Evolutionary conservation across 2,888 invertebrate species (phyloP).

Genomic region (Perithous albicinctus): DNA sequence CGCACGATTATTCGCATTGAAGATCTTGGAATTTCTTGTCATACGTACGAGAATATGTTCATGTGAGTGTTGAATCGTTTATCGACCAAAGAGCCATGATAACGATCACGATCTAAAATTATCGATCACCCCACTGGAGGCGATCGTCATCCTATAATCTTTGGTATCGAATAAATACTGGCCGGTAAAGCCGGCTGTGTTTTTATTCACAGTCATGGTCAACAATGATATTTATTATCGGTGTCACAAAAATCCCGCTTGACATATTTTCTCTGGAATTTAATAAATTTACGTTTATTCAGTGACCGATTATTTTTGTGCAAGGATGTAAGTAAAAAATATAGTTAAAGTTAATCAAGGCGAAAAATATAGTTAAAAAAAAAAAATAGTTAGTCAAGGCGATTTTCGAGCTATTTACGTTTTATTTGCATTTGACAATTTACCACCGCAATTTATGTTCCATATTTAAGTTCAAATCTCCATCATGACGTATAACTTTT

Average conservation of each 20-base stretch:
- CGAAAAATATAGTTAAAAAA: no score
- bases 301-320: neutral
- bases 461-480: no score
- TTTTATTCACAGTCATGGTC: slow-evolving; percentile 14
- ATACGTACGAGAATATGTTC: neutral
- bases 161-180: slow-evolving; percentile 26
- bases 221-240: slow-evolving; percentile 15
- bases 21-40: neutral
- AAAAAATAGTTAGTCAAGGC: no score
- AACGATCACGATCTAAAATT: slow-evolving; percentile 46
- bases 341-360: no score
- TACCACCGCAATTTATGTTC: no score
- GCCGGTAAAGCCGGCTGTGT: slow-evolving; percentile 9
- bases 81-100: slow-evolving; percentile 23
- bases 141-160: slow-evolving; percentile 44
- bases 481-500: no score
- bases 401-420: no score
- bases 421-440: no score
- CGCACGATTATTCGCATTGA: neutral
- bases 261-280: neutral
- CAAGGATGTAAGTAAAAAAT: no score
- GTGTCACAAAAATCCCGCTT: neutral
- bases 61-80: neutral
- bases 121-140: slow-evolving; percentile 38
- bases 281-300: neutral